A percentile compares a stretch with the other conserved stretches of the same genome.
Evolutionary conservation across 1,140 invertebrate genomes (phyloP).

Genomic region (Drosophila melanica): DNA sequence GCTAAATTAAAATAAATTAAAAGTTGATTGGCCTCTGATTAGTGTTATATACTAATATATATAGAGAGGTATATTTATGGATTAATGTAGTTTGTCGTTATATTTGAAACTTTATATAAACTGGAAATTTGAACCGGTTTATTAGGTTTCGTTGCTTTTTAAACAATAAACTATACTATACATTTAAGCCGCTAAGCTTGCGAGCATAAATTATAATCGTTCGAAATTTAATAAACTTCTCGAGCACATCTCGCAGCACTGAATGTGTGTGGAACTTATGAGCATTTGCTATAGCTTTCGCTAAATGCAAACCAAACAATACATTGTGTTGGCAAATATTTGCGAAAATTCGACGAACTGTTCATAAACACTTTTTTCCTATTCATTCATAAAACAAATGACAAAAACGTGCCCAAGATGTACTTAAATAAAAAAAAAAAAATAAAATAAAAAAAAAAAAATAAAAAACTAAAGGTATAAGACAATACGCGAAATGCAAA

Average conservation of each 20-base stretch:
- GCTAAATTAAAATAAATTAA: conserved; percentile 22
- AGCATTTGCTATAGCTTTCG: conserved; percentile 21
- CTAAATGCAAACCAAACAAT: conserved; percentile 55
- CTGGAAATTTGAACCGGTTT: conserved; percentile 70
- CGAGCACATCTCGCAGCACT: conserved; percentile 50
- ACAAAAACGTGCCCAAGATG: conserved; percentile 61
- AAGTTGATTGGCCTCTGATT: conserved; percentile 68
- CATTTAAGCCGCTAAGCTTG: conserved; percentile 34
- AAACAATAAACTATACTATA: conserved; percentile 73
- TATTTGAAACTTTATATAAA: conserved; percentile 67
- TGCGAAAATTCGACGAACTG: conserved; percentile 41
- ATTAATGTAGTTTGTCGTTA: conserved; percentile 40
- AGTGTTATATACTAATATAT: conserved; percentile 5
- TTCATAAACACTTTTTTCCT: conserved; percentile 11
- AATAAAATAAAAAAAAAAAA: conserved; percentile 13
- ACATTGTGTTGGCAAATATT: conserved; percentile 59
- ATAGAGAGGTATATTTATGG: conserved; percentile 12
- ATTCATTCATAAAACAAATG: conserved; percentile 68
- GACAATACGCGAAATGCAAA: conserved; percentile 19
- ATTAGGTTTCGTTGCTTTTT: conserved; percentile 54
- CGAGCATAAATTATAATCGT: too few relatives aligned
- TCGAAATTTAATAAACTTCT: conserved; percentile 44
- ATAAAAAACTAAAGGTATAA: conserved; percentile 11
- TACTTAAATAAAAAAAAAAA: conserved; percentile 29
- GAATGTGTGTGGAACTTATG: conserved; percentile 11